These are phyloP conservation scores for Stichodactyla mertensii DNA, from an alignment of 64 coral and sea anemone genomes.

Conservation along the genomic window DNA sequence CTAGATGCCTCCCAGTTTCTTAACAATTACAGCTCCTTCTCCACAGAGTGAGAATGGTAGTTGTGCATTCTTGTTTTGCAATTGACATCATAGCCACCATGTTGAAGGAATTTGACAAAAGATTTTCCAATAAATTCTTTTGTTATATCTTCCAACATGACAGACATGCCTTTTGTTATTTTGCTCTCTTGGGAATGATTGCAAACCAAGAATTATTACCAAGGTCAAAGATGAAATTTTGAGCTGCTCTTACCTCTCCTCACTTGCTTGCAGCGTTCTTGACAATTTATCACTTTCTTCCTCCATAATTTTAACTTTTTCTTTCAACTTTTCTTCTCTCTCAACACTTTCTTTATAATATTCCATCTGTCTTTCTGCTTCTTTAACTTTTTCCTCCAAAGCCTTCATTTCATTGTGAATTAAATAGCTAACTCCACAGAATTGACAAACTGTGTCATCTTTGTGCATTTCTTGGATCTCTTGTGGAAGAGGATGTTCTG, in stretches of 20 bases:
- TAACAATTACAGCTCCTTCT: too few species aligned
- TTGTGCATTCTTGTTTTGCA: too few species aligned
- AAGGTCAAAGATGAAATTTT: neutral
- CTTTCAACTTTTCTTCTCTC: slow-evolving; percentile 78
- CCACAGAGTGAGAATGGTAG: too few species aligned
- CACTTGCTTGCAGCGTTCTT: slow-evolving; percentile 56
- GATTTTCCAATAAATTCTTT: too few species aligned
- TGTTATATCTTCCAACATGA: neutral
- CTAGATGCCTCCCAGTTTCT: too few species aligned
- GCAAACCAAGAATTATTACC: too few species aligned
- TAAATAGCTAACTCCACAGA: slow-evolving; percentile 99
- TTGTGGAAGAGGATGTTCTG: slow-evolving; percentile 81
- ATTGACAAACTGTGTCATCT: slow-evolving; percentile 97
- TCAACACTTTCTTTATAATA: slow-evolving; percentile 90
- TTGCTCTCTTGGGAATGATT: too few species aligned
- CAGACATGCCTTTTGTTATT: neutral
- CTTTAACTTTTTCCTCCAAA: slow-evolving; percentile 65
- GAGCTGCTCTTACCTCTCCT: slow-evolving; percentile 52
- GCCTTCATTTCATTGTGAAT: slow-evolving; percentile 99
- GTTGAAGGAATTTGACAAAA: too few species aligned
- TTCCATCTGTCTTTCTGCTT: slow-evolving; percentile 86
- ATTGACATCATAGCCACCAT: too few species aligned
- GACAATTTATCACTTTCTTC: slow-evolving; percentile 56
- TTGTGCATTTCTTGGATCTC: slow-evolving; percentile 84
- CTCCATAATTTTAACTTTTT: slow-evolving; percentile 66